These are phyloP conservation scores for Platorchestia sp. DNA, from an alignment of 1,140 invertebrate genomes.

Conservation along the genomic window DNA sequence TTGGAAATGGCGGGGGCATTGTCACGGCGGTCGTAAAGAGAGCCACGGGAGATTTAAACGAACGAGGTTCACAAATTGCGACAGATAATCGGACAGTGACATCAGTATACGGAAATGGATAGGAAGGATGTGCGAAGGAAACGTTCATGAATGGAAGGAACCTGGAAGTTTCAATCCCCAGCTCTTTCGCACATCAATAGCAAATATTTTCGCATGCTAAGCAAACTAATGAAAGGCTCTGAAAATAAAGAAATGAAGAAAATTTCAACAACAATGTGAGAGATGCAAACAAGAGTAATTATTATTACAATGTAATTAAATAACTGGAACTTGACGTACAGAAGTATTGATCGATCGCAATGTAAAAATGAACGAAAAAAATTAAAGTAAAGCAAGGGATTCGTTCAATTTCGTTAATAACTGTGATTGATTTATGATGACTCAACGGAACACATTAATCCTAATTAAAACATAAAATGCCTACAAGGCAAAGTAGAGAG, in stretches of 20 bases:
- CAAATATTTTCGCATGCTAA: not conserved
- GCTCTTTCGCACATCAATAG: not conserved
- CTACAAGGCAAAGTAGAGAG: no score
- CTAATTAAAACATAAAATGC: no score
- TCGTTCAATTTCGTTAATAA: no score
- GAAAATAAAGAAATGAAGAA: not conserved
- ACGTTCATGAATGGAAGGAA: not conserved
- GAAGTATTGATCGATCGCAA: no score
- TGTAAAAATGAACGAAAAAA: no score
- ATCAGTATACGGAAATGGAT: not conserved
- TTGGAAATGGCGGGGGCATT: not conserved
- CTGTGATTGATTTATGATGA: no score
- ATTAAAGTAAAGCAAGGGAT: no score
- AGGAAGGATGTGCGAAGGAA: not conserved
- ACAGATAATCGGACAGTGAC: not conserved
- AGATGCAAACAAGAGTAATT: not conserved
- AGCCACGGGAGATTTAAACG: not conserved
- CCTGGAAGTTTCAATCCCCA: not conserved
- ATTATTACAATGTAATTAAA: not conserved
- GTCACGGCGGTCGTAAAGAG: not conserved
- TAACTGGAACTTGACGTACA: not conserved
- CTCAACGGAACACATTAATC: no score
- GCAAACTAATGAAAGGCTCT: not conserved
- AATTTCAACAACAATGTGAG: not conserved
- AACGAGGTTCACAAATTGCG: not conserved